phyloP scores from a whole-genome alignment of 1,140 invertebrate genomes.

The Panulirus ornatus region DNA sequence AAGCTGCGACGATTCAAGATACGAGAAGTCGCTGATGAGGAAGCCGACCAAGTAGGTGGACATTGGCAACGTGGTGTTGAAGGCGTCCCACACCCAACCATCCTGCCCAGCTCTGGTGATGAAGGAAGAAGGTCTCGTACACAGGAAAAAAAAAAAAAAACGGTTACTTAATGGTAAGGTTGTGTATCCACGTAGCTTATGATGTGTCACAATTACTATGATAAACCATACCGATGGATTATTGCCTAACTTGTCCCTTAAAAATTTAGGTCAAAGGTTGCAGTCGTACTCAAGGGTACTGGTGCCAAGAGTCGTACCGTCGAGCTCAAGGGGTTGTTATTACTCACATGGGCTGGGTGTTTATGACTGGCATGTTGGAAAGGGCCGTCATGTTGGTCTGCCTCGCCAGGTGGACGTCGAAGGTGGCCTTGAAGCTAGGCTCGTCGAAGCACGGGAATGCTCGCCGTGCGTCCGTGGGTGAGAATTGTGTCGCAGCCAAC shows the following conservation, averaged over 20 bases:
- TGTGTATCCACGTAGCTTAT: too few relatives aligned
- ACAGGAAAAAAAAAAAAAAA: too few relatives aligned
- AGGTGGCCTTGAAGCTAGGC: constrained; percentile 40
- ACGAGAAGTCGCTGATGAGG: constrained; percentile 27
- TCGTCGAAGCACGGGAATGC: constrained; percentile 46
- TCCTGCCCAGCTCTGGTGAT: background rate
- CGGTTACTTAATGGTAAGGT: too few relatives aligned
- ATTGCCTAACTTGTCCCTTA: too few relatives aligned
- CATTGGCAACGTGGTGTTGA: constrained; percentile 37
- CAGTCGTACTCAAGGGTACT: too few relatives aligned
- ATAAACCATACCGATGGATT: too few relatives aligned
- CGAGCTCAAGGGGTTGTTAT: too few relatives aligned
- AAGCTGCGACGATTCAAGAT: background rate
- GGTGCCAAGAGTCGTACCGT: too few relatives aligned
- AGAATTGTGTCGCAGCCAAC: constrained; percentile 15
- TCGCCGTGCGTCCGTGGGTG: constrained; percentile 15
- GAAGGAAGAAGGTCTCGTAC: background rate
- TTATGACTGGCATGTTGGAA: constrained; percentile 32
- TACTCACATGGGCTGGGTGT: constrained; percentile 4
- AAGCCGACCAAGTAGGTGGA: constrained; percentile 26
- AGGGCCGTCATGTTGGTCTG: constrained; percentile 3
- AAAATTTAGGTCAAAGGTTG: too few relatives aligned
- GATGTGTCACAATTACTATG: too few relatives aligned
- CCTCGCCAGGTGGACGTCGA: constrained; percentile 24
- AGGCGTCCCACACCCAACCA: constrained; percentile 39